phyloP scores from a whole-genome alignment of 2,888 invertebrate genomes.

The Erebia ligea region DNA sequence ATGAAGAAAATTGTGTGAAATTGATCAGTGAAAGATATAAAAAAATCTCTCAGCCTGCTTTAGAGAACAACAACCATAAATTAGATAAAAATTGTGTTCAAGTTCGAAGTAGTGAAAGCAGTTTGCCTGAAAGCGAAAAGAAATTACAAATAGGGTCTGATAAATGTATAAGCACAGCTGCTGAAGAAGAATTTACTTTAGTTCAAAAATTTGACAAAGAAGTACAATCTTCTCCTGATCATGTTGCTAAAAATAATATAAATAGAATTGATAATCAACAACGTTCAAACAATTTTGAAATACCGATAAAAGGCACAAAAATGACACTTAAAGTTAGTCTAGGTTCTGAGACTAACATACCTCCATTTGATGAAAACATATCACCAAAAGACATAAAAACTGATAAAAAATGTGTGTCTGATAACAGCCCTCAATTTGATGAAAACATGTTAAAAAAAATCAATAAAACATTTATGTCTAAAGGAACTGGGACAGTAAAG shows the following conservation, averaged over 20 bases:
- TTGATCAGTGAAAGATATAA: constrained; percentile 57
- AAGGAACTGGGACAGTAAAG: constrained; percentile 53
- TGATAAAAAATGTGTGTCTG: constrained; percentile 2
- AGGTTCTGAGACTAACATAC: constrained; percentile 34
- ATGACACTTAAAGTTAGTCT: constrained; percentile 66
- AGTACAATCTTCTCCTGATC: constrained; percentile 40
- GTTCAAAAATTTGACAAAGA: constrained; percentile 41
- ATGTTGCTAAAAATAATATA: constrained; percentile 22
- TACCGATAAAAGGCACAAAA: constrained; percentile 74
- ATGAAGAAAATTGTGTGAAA: constrained; percentile 54
- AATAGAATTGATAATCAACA: constrained; percentile 14
- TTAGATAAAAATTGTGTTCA: constrained; percentile 18
- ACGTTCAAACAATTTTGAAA: constrained; percentile 55
- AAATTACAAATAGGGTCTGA: constrained; percentile 12
- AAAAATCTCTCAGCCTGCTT: constrained; percentile 41
- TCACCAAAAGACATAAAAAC: constrained; percentile 14
- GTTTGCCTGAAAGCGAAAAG: constrained; percentile 21
- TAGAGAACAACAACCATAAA: constrained; percentile 29
- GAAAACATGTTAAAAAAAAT: constrained; percentile 20
- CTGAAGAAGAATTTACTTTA: constrained; percentile 20
- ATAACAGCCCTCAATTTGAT: neutral
- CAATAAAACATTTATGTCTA: constrained; percentile 24
- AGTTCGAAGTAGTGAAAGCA: constrained; percentile 23
- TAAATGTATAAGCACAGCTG: constrained; percentile 14
- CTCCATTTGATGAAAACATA: constrained; percentile 18